Base-by-base conservation (phyloP, 2,888 invertebrate species). In the Loripinus fragilis region DNA sequence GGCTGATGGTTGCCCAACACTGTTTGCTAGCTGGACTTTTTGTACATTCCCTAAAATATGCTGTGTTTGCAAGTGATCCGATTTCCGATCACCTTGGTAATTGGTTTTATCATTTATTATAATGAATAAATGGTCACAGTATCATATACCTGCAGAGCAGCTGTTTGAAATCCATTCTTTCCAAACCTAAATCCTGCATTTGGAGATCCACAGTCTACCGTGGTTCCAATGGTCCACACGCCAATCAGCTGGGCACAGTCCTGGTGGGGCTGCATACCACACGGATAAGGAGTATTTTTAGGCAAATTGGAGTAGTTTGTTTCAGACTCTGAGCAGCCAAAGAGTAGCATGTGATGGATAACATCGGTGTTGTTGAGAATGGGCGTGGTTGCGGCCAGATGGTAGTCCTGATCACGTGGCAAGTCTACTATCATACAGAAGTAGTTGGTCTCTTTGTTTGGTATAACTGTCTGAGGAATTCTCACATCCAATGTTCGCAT, bases 161-260 rank as follows among this genome's bases (percentile, higher is more conserved):
- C 86, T 10, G 71, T 67, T 41, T 42, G 78, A 67, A 85, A 87
- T 17, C 88, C 88, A 8, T 71, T 25, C 7, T 30, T 68, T 5
- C 89, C 89, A 68, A 89, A 78, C 66, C 87, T 72, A 77, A 90
- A 89, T 5, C 88, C 90, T 23, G 88, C 80, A 17, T 89, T 79
- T n/a, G 68, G 74, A 65, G 87, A 82, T 17, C 85, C 73, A 74
- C 89, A 90, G 38, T 89, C 88, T 0, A 88, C 88, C 8, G 70
- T 67, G 20, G 82, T 83, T 17, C 89, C 88, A 33, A 87, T 65
- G 10, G 89, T 88, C 90, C 90, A 90, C 10, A 88, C 87, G 0
- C 85, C 87, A 20, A 90, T 86, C 68, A 88, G 79, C 15, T 79
- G 67, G 1, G 76, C 67, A 74, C 88, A 89, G 5, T 84, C 64